Conservation (phyloP, 2,888 invertebrate species). For the Agapostemon virescens region DNA sequence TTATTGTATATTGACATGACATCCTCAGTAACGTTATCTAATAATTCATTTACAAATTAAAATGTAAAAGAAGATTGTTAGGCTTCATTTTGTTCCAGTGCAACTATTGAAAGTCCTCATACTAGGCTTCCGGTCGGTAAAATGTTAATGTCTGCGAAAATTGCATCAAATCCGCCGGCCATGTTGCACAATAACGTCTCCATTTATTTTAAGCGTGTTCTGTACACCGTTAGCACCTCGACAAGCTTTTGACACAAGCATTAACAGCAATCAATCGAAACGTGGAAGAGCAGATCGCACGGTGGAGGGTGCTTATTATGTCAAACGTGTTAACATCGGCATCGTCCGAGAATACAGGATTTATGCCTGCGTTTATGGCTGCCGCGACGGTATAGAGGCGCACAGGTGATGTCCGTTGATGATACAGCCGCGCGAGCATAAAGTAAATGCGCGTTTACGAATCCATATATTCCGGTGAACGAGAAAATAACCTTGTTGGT, state of each 20-base stretch:
- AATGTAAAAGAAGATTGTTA: too few relatives aligned
- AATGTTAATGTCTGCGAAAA: too few relatives aligned
- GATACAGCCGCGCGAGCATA: constrained; percentile 6
- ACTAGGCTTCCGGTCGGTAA: too few relatives aligned
- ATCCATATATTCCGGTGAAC: constrained; percentile 47
- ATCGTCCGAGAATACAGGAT: background rate
- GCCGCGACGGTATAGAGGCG: background rate
- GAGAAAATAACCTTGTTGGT: constrained; percentile 34
- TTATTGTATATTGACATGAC: too few relatives aligned
- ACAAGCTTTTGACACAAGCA: background rate
- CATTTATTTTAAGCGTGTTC: too few relatives aligned
- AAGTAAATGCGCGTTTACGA: constrained; percentile 22
- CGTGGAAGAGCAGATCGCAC: background rate
- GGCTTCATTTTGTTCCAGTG: too few relatives aligned
- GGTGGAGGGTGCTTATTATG: background rate
- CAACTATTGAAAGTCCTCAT: too few relatives aligned
- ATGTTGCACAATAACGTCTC: too few relatives aligned
- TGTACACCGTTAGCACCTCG: background rate
- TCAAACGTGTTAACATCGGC: constrained; percentile 1
- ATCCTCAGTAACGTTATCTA: too few relatives aligned
- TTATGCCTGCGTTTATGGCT: constrained; percentile 14
- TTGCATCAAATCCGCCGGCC: too few relatives aligned
- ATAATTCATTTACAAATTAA: too few relatives aligned
- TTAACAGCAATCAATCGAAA: background rate
- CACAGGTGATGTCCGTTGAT: constrained; percentile 22